These are phyloP conservation scores for Drosophila anomelani DNA, from an alignment of 2,888 invertebrate genomes.

Conservation along the genomic window DNA sequence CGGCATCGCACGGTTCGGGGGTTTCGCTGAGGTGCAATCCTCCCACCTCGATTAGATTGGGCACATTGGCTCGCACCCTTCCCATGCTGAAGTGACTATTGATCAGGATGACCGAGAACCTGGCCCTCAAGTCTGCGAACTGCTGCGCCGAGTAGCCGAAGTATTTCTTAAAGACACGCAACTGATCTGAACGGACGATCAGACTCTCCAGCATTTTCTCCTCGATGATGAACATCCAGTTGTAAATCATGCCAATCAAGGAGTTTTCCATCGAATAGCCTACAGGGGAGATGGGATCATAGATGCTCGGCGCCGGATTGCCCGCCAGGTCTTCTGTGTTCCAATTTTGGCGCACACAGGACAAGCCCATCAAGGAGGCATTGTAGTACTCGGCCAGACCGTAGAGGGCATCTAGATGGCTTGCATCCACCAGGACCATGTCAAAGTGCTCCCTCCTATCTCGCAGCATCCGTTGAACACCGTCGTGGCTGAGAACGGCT, in stretches of 20 bases:
- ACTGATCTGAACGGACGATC: constrained; percentile 54
- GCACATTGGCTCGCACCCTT: constrained; percentile 72
- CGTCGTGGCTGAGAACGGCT: constrained; percentile 17
- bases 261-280: constrained; percentile 35
- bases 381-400: constrained; percentile 74
- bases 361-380: constrained; percentile 72
- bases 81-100: constrained; percentile 81
- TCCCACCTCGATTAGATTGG: constrained; percentile 78
- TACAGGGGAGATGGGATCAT: constrained; percentile 54
- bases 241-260: constrained; percentile 35
- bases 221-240: constrained; percentile 60
- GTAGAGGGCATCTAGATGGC: constrained; percentile 78
- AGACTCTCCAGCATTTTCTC: constrained; percentile 53
- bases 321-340: constrained; percentile 64
- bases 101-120: constrained; percentile 77
- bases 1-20: constrained; percentile 40
- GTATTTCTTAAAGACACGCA: constrained; percentile 34
- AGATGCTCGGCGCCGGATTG: constrained; percentile 62
- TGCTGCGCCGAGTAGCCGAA: constrained; percentile 33
- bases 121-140: constrained; percentile 57
- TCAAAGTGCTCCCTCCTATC: constrained; percentile 46
- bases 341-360: constrained; percentile 57
- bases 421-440: constrained; percentile 53
- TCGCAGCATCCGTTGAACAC: constrained; percentile 18
- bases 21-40: constrained; percentile 70